phyloP scores from a whole-genome alignment of 2,113 vertebrate species.

The Phrynosoma platyrhinos region DNA sequence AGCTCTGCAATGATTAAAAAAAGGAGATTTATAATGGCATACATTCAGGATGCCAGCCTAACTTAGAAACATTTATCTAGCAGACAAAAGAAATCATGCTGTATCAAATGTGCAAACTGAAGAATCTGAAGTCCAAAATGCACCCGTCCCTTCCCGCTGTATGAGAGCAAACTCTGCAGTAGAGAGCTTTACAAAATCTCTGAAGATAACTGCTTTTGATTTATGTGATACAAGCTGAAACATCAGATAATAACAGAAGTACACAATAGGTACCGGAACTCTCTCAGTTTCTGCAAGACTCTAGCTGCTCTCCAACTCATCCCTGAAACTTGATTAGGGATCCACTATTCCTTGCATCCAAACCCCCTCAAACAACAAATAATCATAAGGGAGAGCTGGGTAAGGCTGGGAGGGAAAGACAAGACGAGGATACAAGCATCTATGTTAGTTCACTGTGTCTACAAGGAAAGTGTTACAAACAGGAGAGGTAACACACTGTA shows the following conservation, averaged over 20 bases:
- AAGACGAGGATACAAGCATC: not conserved
- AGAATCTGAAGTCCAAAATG: slow-evolving; percentile 25
- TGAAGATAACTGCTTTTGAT: slow-evolving; percentile 29
- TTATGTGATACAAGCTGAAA: slow-evolving; percentile 52
- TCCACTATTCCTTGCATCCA: slow-evolving; percentile 49
- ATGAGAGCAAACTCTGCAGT: slow-evolving; percentile 48
- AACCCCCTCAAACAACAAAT: slow-evolving; percentile 14
- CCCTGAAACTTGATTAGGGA: slow-evolving; percentile 71
- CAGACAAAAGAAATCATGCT: slow-evolving; percentile 46
- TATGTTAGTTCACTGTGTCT: too few relatives aligned
- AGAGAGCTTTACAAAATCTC: slow-evolving; percentile 14
- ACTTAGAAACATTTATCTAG: slow-evolving; percentile 38
- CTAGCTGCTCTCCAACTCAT: slow-evolving; percentile 59
- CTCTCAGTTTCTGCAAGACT: slow-evolving; percentile 69
- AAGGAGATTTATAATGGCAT: too few relatives aligned
- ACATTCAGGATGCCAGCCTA: not conserved
- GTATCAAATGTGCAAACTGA: slow-evolving; percentile 39
- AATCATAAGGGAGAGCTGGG: slow-evolving; percentile 14
- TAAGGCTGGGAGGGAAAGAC: not conserved
- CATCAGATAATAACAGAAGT: slow-evolving; percentile 42
- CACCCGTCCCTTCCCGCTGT: slow-evolving; percentile 45
- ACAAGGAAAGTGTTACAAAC: not conserved
- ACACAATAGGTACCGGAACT: slow-evolving; percentile 56
- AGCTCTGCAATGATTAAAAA: too few relatives aligned
- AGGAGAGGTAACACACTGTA: not conserved